Evolutionary conservation across 2,888 invertebrate genomes (phyloP).

Genomic region (Tinea pellionella): DNA sequence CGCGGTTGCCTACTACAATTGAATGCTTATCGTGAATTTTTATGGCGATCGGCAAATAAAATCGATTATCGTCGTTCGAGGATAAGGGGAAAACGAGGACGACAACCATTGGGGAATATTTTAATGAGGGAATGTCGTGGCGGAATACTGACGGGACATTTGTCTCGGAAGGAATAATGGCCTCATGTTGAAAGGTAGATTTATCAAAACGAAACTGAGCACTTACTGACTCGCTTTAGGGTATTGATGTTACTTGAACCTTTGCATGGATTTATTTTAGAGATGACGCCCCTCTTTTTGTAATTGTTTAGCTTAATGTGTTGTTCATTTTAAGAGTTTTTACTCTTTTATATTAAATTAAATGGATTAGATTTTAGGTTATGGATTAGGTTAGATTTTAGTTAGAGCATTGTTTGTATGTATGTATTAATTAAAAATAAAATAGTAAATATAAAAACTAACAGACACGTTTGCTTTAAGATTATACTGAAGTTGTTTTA

Average conservation of each 20-base stretch:
- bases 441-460: too few relatives aligned
- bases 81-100: conserved; percentile 15
- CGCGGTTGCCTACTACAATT: not conserved
- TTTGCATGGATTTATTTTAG: too few relatives aligned
- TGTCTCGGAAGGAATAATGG: conserved; percentile 53
- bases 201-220: conserved; percentile 44
- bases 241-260: conserved; percentile 4
- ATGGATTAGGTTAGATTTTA: too few relatives aligned
- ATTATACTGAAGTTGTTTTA: too few relatives aligned
- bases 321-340: too few relatives aligned
- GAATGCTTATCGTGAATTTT: conserved; percentile 33
- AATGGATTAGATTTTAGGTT: too few relatives aligned
- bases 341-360: too few relatives aligned
- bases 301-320: too few relatives aligned
- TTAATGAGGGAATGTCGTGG: conserved; percentile 57
- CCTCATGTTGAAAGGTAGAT: conserved; percentile 46
- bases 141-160: conserved; percentile 42
- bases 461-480: too few relatives aligned
- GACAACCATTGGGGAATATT: conserved; percentile 36
- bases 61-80: conserved; percentile 49
- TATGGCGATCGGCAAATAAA: conserved; percentile 49
- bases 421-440: too few relatives aligned
- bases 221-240: conserved; percentile 20
- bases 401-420: too few relatives aligned
- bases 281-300: too few relatives aligned